Conservation (phyloP, 2,113 vertebrate genomes). For the Patagioenas fasciata region DNA sequence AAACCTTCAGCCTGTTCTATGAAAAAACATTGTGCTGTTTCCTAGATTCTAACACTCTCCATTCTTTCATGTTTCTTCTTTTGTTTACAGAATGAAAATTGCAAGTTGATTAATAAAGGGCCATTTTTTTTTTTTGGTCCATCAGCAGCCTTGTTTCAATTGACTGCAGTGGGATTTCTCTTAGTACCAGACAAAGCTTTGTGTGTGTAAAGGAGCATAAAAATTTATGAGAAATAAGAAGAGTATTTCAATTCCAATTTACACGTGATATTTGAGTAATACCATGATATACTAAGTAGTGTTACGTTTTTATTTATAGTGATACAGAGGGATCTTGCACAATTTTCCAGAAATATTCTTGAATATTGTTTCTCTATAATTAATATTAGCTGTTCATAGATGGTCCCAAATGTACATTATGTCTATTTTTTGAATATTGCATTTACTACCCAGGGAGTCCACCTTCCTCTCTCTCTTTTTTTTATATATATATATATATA, state of each 20-base stretch:
- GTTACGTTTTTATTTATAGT: neutral
- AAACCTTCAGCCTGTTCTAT: neutral
- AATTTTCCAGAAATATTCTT: neutral
- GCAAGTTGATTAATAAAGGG: neutral
- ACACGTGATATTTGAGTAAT: neutral
- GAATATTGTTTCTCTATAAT: neutral
- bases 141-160: constrained; percentile 1
- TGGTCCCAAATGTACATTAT: neutral
- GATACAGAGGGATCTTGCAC: neutral
- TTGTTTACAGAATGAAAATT: neutral
- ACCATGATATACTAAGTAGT: too few species aligned
- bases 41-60: neutral
- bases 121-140: neutral
- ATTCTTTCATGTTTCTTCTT: neutral
- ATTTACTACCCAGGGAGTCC: neutral
- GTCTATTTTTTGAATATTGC: neutral
- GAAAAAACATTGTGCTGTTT: neutral
- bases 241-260: neutral
- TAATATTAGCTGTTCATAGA: neutral
- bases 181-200: neutral
- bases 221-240: neutral
- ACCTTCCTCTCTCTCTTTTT: neutral
- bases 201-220: neutral
- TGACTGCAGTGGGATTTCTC: constrained; percentile 26
- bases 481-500: too few species aligned